phyloP scores from a whole-genome alignment of 1,140 invertebrate species.

The Goniozus legneri region DNA sequence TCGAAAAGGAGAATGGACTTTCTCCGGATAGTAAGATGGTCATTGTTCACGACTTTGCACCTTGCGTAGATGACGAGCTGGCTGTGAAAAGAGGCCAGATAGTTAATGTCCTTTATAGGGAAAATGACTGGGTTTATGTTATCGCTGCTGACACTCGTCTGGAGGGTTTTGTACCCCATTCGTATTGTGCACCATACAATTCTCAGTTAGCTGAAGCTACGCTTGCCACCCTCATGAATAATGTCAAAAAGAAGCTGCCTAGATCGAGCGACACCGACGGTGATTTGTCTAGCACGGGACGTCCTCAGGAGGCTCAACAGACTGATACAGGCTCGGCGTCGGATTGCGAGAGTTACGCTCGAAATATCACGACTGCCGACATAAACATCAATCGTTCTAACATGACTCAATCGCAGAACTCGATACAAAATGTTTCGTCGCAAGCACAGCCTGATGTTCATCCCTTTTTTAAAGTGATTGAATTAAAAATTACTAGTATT shows the following conservation, averaged over 20 bases:
- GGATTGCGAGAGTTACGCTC: conserved; percentile 62
- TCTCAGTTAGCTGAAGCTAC: conserved; percentile 73
- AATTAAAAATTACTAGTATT: conserved; percentile 4
- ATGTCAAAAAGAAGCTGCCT: conserved; percentile 82
- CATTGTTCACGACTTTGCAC: conserved; percentile 90
- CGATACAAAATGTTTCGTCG: conserved; percentile 61
- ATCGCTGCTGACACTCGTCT: conserved; percentile 82
- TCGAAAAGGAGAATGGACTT: conserved; percentile 90
- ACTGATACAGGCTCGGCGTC: conserved; percentile 57
- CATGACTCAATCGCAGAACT: conserved; percentile 58
- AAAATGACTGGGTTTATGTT: conserved; percentile 96
- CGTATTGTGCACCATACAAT: conserved; percentile 84
- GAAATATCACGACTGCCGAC: conserved; percentile 55
- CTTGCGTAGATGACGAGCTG: conserved; percentile 91
- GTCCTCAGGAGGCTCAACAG: conserved; percentile 51
- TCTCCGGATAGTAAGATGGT: conserved; percentile 94
- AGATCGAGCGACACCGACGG: conserved; percentile 53
- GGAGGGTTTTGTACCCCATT: conserved; percentile 93
- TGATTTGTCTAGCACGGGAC: conserved; percentile 36
- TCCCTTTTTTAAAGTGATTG: conserved; percentile 77
- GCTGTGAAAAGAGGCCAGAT: conserved; percentile 75
- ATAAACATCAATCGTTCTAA: conserved; percentile 51
- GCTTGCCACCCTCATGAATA: conserved; percentile 60
- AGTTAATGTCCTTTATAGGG: conserved; percentile 88
- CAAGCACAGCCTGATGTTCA: conserved; percentile 63